Evolutionary conservation across 2,888 invertebrate genomes (phyloP).

Genomic region (Candidula unifasciata): DNA sequence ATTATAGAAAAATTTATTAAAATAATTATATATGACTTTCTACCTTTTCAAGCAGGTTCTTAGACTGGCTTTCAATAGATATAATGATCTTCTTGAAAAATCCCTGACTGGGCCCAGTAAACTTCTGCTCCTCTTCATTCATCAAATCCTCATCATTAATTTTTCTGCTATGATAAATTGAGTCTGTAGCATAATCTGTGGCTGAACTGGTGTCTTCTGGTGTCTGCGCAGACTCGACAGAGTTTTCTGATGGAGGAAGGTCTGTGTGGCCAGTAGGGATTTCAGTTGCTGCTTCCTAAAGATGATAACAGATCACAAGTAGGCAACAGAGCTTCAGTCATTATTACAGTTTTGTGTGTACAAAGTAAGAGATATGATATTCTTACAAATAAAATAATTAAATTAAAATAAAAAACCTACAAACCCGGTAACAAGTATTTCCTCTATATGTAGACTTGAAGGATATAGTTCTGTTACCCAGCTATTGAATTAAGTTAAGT

Average conservation of each 20-base stretch:
- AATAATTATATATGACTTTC: neutral
- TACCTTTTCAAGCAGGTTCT: slow-evolving; percentile 50
- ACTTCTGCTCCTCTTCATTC: slow-evolving; percentile 43
- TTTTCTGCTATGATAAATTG: slow-evolving; percentile 45
- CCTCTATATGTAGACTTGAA: too few relatives aligned
- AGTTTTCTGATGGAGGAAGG: neutral
- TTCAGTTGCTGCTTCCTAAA: neutral
- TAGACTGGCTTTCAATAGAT: slow-evolving; percentile 41
- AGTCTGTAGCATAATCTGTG: slow-evolving; percentile 39
- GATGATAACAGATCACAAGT: too few relatives aligned
- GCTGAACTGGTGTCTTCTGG: slow-evolving; percentile 7
- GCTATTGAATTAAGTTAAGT: too few relatives aligned
- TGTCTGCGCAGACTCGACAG: neutral
- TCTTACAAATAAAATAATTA: too few relatives aligned
- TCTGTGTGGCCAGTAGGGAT: neutral
- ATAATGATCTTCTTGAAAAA: slow-evolving; percentile 18
- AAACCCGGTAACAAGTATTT: too few relatives aligned
- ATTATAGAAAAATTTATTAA: too few relatives aligned
- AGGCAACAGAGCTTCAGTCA: too few relatives aligned
- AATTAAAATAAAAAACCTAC: too few relatives aligned
- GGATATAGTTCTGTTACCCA: too few relatives aligned
- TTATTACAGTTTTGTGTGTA: too few relatives aligned
- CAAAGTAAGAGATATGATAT: too few relatives aligned
- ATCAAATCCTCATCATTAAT: slow-evolving; percentile 50
- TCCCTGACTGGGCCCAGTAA: slow-evolving; percentile 3